Evolutionary conservation across 37 sponge, comb jelly and placozoan species (phyloP), one percentile per base, ranked within the genome.

Genomic region (Agelas oroides): DNA sequence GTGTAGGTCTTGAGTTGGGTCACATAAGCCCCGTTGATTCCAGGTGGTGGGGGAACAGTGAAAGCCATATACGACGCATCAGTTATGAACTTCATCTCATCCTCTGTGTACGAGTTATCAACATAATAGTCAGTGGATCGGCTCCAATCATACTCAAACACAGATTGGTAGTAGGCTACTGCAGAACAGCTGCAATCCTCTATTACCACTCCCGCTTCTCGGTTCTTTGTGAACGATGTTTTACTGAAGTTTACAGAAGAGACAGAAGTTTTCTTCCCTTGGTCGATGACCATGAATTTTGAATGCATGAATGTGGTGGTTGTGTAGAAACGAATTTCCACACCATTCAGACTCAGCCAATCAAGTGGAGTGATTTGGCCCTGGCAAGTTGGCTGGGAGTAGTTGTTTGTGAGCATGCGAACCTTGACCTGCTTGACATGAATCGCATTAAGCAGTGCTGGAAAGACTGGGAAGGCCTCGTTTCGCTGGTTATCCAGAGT

Each of bases 221-320:
- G 71, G 82, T 95, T 95, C 90, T 75, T 76, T 33, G 57, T 83
- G 78, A 95, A 95, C 0, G 96, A 92, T 6, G 96, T 95, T 23
- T 90, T 34, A 56, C 91, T 92, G 78, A 88, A 95, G 90, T 95
- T 95, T 63, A 95, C 96, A 0, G 96, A 95, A 24, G 96, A 95
- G 19, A 95, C 77, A 13, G 84, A 72, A 0, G 92, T 91, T 54
- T 84, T 82, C 71, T 75, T 89, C 16, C 96, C 96, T 24, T 89
- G 81, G 81, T 95, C 96, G 28, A 92, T 61, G 30, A 89, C 80
- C 73, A 95, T 80, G 62, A 59, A 83, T 40, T 95, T 95, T 71
- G 96, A 67, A 41, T 95, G 96, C 86, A 88, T 80, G 80, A 95
- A 95, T 0, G 96, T 95, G 21, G 91, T 90, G 40, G 80, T 92